Evolutionary conservation across 2,888 invertebrate species (phyloP), one percentile per base, ranked within the genome.

Genomic region (Apoda limacodes): DNA sequence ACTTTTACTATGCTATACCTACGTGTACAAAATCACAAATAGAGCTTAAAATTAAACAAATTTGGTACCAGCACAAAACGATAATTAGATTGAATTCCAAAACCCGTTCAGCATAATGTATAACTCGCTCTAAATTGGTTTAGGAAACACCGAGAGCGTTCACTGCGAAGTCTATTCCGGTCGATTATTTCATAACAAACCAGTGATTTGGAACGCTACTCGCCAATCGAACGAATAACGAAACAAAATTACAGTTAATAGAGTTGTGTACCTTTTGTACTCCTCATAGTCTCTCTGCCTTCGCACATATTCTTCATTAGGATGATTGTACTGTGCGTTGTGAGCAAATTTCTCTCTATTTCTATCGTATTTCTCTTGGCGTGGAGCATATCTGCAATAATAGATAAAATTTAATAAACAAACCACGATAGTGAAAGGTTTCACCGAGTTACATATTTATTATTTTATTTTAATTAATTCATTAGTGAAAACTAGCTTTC

Each of bases 231-330:
- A 33, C 12, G 22, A 26, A 15, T 20, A 19, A 22, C 15, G 32
- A 13, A 31, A 9, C 19, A 30, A 11, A 26, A 25, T 23, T 15
- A 36, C 24, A 17, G 22, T 22, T 31, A 3, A 28, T 24, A 39
- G 1, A 17, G 10, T 26, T 40, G 37, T 35, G 44, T 65, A 74
- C 75, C 71, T 72, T 57, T 61, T 72, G 42, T 55, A 63, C 35
- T 68, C 60, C 47, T 59, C 67, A 53, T 52, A 60, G 31, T 63
- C 60, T 45, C 52, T 63, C 39, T 55, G 66, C 38, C 62, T 54
- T 37, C 59, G 55, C 40, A 40, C 50, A 48, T 58, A 60, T 15
- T 60, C 62, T 43, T 59, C 58, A 55, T 50, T 54, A 23, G 49
- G 19, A 38, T 50, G 44, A 57, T 45, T 50, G 43, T 53, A 60